A percentile compares a stretch with the other conserved stretches of the same genome.
Conservation (phyloP, 2,113 vertebrate species). For the Nesogale talazaci region DNA sequence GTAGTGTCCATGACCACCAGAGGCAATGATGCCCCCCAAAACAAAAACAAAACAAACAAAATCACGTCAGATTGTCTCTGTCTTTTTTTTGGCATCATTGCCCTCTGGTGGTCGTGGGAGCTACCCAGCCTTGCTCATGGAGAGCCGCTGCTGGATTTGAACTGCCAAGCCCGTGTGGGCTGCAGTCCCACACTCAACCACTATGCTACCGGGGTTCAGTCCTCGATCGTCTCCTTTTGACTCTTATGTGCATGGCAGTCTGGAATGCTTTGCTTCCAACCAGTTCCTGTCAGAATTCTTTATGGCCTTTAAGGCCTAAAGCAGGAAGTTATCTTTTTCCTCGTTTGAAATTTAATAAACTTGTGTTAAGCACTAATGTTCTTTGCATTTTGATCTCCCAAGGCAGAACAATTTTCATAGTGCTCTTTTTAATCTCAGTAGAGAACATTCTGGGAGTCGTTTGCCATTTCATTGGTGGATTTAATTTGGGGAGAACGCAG, state of each 20-base stretch:
- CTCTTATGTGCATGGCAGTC: accelerated
- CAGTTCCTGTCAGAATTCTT: background rate
- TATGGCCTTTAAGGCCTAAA: background rate
- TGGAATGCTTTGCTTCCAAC: background rate
- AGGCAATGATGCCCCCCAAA: too few relatives aligned
- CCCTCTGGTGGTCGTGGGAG: too few relatives aligned
- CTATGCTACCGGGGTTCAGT: too few relatives aligned
- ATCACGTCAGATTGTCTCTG: too few relatives aligned
- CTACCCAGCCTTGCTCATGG: too few relatives aligned
- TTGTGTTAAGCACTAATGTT: background rate
- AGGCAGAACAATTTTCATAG: background rate
- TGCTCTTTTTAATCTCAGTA: background rate
- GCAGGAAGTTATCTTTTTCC: too few relatives aligned
- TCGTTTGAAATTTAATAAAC: constrained; percentile 17
- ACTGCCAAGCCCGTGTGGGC: too few relatives aligned
- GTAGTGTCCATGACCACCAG: too few relatives aligned
- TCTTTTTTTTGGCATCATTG: too few relatives aligned
- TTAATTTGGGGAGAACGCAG: background rate
- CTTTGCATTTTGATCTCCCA: background rate
- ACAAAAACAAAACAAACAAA: too few relatives aligned
- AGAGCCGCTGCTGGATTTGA: too few relatives aligned
- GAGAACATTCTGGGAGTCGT: background rate
- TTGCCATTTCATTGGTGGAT: constrained; percentile 39
- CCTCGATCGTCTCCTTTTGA: background rate
- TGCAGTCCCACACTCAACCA: too few relatives aligned